Percentiles rank a stretch among this genome's conserved stretches.
These are phyloP conservation scores for Trachymyrmex cornetzi DNA, from an alignment of 1,140 invertebrate genomes.

Conservation along the genomic window DNA sequence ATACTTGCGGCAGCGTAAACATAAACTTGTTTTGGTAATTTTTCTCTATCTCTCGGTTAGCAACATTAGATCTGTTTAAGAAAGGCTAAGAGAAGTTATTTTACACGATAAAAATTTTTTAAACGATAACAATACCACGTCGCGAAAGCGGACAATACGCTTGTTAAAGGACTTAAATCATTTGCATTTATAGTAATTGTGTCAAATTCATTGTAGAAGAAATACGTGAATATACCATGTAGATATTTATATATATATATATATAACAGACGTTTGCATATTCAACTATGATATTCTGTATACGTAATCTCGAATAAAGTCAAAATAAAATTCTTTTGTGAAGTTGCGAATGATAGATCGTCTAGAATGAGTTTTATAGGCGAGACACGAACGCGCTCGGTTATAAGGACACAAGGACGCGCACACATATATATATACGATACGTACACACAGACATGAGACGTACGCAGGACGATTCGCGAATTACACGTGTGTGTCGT, in stretches of 20 bases:
- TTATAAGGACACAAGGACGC: conserved; percentile 26
- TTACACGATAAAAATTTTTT: neutral
- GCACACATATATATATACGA: neutral
- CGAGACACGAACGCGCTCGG: conserved; percentile 29
- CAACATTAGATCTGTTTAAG: neutral
- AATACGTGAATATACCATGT: neutral
- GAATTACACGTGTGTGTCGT: conserved; percentile 6
- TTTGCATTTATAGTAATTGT: neutral
- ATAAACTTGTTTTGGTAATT: conserved; percentile 54
- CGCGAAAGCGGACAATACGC: neutral
- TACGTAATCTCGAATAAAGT: neutral
- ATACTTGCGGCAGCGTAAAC: neutral
- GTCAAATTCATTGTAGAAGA: neutral
- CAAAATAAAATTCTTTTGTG: conserved; percentile 8
- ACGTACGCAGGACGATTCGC: conserved; percentile 7
- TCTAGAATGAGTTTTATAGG: conserved; percentile 35
- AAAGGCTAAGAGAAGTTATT: neutral
- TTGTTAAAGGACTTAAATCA: neutral
- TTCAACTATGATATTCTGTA: neutral
- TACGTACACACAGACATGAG: neutral
- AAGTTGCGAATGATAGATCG: conserved; percentile 2
- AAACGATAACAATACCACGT: neutral
- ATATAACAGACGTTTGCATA: neutral
- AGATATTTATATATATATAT: conserved; percentile 3
- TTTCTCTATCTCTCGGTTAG: conserved; percentile 21